Conservation (phyloP, 1,140 invertebrate species). For the Anagrus nilaparvatae region DNA sequence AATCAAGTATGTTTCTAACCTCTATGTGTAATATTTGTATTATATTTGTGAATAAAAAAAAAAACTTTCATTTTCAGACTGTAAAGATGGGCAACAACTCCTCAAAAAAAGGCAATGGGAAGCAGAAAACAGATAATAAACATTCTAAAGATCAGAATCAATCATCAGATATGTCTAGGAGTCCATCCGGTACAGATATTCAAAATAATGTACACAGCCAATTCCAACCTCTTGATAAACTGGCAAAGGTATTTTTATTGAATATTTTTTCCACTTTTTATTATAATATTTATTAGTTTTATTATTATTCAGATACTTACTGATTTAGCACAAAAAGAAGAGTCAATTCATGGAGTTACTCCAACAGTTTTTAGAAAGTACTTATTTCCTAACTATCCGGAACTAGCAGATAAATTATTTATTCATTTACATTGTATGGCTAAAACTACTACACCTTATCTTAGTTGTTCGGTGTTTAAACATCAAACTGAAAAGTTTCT, state of each 20-base stretch:
- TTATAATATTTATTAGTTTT: slow-evolving; percentile 6
- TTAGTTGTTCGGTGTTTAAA: slow-evolving; percentile 51
- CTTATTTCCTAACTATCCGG: slow-evolving; percentile 66
- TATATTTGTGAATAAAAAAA: no score
- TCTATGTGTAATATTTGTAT: no score
- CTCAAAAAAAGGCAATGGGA: no score
- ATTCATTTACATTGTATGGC: slow-evolving; percentile 49
- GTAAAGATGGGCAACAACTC: no score
- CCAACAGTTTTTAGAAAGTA: slow-evolving; percentile 51
- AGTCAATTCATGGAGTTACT: slow-evolving; percentile 54
- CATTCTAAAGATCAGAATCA: no score
- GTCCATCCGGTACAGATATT: slow-evolving; percentile 49
- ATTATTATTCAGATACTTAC: slow-evolving; percentile 44
- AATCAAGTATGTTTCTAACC: no score
- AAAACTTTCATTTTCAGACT: no score
- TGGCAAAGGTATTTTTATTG: slow-evolving; percentile 49
- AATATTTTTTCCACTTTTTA: slow-evolving; percentile 6
- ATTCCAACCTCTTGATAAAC: slow-evolving; percentile 57
- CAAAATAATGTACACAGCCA: slow-evolving; percentile 48
- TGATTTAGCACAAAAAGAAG: slow-evolving; percentile 51
- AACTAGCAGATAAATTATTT: slow-evolving; percentile 59
- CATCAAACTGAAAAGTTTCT: slow-evolving; percentile 64
- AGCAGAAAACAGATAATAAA: no score
- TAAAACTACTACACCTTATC: slow-evolving; percentile 49
- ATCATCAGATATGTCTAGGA: slow-evolving; percentile 42